These are phyloP conservation scores for Antennarius maculatus DNA, from an alignment of 2,797 vertebrate species.

Conservation along the genomic window DNA sequence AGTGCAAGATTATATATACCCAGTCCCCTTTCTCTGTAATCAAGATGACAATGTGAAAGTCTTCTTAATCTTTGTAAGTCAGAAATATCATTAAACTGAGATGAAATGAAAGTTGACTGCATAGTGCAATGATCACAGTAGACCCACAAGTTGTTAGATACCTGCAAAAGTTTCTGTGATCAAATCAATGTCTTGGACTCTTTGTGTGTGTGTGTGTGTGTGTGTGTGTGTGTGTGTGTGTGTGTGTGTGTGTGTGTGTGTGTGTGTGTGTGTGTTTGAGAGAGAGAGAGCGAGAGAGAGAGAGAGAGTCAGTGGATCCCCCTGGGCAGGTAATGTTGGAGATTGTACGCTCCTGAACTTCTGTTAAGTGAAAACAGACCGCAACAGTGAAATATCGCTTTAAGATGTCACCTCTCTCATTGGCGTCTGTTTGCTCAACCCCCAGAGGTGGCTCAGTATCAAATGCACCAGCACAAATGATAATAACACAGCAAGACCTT, in stretches of 20 bases:
- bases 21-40: conserved; percentile 55
- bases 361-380: conserved; percentile 70
- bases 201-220: conserved; percentile 15
- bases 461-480: conserved; percentile 84
- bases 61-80: conserved; percentile 51
- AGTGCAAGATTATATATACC: conserved; percentile 61
- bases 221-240: conserved; percentile 16
- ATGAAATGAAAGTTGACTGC: conserved; percentile 25
- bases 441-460: conserved; percentile 69
- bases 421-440: conserved; percentile 72
- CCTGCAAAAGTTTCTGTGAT: conserved; percentile 38
- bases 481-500: conserved; percentile 83
- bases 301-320: conserved; percentile 34
- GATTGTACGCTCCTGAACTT: conserved; percentile 65
- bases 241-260: conserved; percentile 21
- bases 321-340: conserved; percentile 50
- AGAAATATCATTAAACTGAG: conserved; percentile 48
- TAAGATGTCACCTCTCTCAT: conserved; percentile 63
- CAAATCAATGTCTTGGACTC: conserved; percentile 39
- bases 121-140: conserved; percentile 13
- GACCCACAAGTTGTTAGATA: conserved; percentile 24
- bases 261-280: conserved; percentile 23
- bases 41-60: conserved; percentile 65
- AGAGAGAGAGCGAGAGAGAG: not conserved
- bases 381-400: conserved; percentile 72